Conservation (phyloP, 2,888 invertebrate species). For the Hedychridium roseum region DNA sequence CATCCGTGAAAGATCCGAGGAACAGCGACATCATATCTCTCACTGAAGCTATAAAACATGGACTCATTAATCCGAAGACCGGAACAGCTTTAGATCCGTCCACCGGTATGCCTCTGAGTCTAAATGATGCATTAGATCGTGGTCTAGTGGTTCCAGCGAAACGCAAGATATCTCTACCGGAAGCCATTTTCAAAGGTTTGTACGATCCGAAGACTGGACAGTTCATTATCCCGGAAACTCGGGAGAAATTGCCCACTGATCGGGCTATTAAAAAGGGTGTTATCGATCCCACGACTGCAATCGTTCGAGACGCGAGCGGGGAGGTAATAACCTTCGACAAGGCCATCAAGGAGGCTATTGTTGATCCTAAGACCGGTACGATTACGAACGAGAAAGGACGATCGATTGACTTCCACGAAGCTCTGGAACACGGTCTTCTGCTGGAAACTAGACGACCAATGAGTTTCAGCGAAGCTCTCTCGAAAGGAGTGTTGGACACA, state of each 20-base stretch:
- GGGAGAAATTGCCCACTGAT: slow-evolving; percentile 81
- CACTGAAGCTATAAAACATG: slow-evolving; percentile 78
- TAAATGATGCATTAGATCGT: slow-evolving; percentile 85
- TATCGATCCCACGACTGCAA: slow-evolving; percentile 85
- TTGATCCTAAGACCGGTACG: slow-evolving; percentile 79
- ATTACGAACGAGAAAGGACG: slow-evolving; percentile 69
- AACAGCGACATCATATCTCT: slow-evolving; percentile 83
- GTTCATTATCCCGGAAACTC: slow-evolving; percentile 81
- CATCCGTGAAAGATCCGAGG: slow-evolving; percentile 82
- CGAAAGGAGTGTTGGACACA: slow-evolving; percentile 82
- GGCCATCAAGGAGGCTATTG: slow-evolving; percentile 79
- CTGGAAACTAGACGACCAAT: slow-evolving; percentile 84
- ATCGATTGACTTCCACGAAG: slow-evolving; percentile 81
- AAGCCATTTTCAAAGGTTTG: slow-evolving; percentile 91
- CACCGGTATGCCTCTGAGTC: slow-evolving; percentile 76
- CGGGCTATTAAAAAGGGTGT: slow-evolving; percentile 85
- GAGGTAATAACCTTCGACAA: slow-evolving; percentile 83
- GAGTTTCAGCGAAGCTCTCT: slow-evolving; percentile 81
- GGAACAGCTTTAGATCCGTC: slow-evolving; percentile 83
- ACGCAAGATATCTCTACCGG: slow-evolving; percentile 83
- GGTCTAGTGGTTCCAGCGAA: slow-evolving; percentile 84
- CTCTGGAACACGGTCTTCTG: slow-evolving; percentile 83
- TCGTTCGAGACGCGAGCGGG: slow-evolving; percentile 76
- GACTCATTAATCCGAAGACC: slow-evolving; percentile 79
- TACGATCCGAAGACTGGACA: slow-evolving; percentile 87